phyloP scores from a whole-genome alignment of 2,113 vertebrate species.

The Brienomyrus longianalis region DNA sequence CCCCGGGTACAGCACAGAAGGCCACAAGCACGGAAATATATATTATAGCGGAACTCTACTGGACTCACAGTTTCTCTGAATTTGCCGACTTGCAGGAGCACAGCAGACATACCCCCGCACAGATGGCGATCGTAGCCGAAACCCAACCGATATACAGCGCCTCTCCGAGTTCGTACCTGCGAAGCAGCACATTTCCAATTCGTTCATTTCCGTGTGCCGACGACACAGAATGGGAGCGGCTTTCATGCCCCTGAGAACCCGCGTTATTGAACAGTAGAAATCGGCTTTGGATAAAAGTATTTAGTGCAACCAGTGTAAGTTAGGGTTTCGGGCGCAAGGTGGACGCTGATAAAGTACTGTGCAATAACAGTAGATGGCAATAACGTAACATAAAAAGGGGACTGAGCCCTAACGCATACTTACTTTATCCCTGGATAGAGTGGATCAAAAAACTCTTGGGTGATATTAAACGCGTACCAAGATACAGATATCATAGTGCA shows the following conservation, averaged over 20 bases:
- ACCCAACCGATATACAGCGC: constrained; percentile 66
- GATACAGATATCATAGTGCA: constrained; percentile 73
- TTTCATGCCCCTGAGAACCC: not conserved
- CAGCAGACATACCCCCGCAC: constrained; percentile 50
- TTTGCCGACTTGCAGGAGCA: constrained; percentile 40
- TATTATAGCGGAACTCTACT: not conserved
- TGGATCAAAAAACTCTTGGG: constrained; percentile 73
- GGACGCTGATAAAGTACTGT: not conserved
- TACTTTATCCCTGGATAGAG: constrained; percentile 73
- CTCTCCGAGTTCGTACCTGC: constrained; percentile 63
- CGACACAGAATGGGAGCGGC: not conserved
- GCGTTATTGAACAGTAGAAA: not conserved
- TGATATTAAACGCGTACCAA: constrained; percentile 81
- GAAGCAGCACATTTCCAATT: not conserved
- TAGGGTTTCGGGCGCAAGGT: not conserved
- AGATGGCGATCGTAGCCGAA: constrained; percentile 53
- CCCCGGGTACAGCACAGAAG: too few species aligned
- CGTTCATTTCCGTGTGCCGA: not conserved
- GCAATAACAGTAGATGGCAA: not conserved
- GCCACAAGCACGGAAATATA: not conserved
- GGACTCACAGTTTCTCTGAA: constrained; percentile 45
- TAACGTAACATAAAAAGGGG: not conserved
- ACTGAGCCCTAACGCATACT: constrained; percentile 35
- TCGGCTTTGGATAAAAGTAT: not conserved
- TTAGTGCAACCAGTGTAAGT: not conserved